These are phyloP conservation scores for Saccostrea glomerata DNA, from an alignment of 1,140 invertebrate genomes.

Conservation along the genomic window DNA sequence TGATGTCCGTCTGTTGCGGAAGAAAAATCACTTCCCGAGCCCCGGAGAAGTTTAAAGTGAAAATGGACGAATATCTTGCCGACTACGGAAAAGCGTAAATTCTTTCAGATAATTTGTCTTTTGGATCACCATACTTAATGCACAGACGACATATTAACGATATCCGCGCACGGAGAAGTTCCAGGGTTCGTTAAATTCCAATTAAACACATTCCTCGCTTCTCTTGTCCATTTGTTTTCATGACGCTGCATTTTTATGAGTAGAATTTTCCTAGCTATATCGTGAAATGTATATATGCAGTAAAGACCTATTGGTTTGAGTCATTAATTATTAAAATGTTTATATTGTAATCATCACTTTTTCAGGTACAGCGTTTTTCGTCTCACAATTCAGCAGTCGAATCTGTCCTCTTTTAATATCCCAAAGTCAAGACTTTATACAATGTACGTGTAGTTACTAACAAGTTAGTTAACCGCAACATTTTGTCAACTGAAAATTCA, in stretches of 20 bases:
- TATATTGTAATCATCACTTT: no score
- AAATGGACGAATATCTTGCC: neutral
- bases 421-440: neutral
- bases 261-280: no score
- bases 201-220: neutral
- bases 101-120: neutral
- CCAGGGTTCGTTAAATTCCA: slow-evolving; percentile 5
- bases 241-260: neutral
- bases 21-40: neutral
- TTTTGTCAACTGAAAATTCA: no score
- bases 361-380: no score
- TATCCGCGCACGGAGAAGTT: neutral
- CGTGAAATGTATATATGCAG: no score
- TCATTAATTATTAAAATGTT: no score
- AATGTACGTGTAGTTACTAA: neutral
- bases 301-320: no score
- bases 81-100: neutral
- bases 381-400: neutral
- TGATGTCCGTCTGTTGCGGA: neutral
- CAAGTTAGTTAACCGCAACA: neutral
- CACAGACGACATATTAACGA: neutral
- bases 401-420: neutral
- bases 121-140: neutral
- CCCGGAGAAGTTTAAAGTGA: no score
- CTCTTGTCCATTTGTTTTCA: neutral